Evolutionary conservation across 2,888 invertebrate genomes (phyloP), one percentile per base, ranked within the genome.

Genomic region (Drosophila setosimentum): DNA sequence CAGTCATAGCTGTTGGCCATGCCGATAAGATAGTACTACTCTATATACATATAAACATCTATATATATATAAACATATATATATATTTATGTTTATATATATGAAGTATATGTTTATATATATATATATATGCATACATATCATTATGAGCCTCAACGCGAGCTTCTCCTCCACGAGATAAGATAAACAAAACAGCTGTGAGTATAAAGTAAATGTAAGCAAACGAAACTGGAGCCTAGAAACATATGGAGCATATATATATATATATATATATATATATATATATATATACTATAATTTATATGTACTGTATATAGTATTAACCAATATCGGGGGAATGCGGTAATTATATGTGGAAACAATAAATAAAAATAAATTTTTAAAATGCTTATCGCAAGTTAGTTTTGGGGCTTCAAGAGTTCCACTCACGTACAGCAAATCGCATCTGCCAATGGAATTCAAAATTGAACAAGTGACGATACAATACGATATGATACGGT

Each of bases 141-240:
- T 30, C 30, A 16, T 63, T 62, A 59, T 51, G 61, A 57, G 49
- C 37, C 65, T 51, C 60, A 68, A 68, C 68, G 59, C 63, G 66
- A 55, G 62, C 65, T 66, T 37, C 68, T 57, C 54, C 53, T 24
- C 27, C 35, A 13, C 35, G 48, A 71, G 83, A 83, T 83, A 79
- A 83, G 89, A 88, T 83, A 82, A 75, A 73, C 62, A 82, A 89
- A 85, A 85, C 85, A 85, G 85, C 85, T 85, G 85, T 89, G 90
- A 89, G 75, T 71, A 90, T 58, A 73, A 67, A 68, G 40, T 3
- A 37, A 37, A 54, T 40, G 57, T 73, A 73, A 59, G 82, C 75
- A 73, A 83, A 87, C 71, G 84, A 83, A 83, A 83, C 75, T 89
- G 65, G 59, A 76, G 68, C 59, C 69, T 37, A 66, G 24, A 50